Evolutionary conservation across 2,113 vertebrate species (phyloP), one percentile per base, ranked within the genome.

Genomic region (Varanus komodoensis): DNA sequence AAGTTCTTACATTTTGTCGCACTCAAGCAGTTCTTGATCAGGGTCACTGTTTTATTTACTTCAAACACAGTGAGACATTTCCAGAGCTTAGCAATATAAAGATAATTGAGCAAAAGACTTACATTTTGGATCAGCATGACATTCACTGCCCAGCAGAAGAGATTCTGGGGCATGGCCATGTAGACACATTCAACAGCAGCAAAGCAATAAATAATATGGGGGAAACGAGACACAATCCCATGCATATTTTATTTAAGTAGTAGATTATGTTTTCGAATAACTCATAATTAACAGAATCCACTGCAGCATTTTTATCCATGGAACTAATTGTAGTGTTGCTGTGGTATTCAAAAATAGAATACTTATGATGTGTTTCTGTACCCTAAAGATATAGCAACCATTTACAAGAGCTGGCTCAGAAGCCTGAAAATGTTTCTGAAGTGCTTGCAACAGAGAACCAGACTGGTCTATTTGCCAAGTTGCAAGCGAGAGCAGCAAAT

Each of bases 321-420:
- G 57, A 89, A 17, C 82, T 93, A 34, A 86, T 94, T 91, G 5
- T 87, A 82, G 89, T 9, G 80, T 7, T 34, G 64, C 48, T 93
- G 38, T 88, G 92, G 80, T 84, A 1, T 86, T 95, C 93, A 93
- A 95, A 93, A 94, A 91, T 74, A 92, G 52, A 88, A 89, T 77
- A 87, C 32, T 91, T 93, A 87, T 52, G 2, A 6, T 73, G 0
- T 87, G 0, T 82, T 92, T 91, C 50, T 94, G 34, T 91, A 90
- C 90, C 81, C n/a, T 29, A 91, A 87, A 91, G 80, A 83, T 91
- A 89, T n/a, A 93, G 48, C 90, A 90, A 11, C 74, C 84, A n/a
- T 81, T 73, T 86, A 87, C 34, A 61, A 83, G 73, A 50, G 87
- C 93, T 94, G 80, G 80, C 89, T 82, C 4, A 84, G 71, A 86